Conservation (phyloP, 2,797 vertebrate species). For the Scolopax bukidnonensis region DNA sequence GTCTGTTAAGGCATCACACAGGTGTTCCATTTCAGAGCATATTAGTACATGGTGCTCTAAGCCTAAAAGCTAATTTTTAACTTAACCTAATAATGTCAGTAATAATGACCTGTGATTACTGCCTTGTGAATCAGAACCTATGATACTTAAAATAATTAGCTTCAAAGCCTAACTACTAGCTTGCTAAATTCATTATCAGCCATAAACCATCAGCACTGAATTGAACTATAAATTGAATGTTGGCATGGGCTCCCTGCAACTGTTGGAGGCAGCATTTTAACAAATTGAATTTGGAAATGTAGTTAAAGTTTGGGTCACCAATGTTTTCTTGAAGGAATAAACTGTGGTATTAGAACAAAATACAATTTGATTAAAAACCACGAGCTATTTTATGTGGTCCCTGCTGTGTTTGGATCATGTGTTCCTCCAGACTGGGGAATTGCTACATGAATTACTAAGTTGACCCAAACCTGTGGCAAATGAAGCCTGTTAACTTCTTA, state of each 20-base stretch:
- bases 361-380: background rate
- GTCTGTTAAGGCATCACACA: slow-evolving; percentile 57
- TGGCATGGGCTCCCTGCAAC: background rate
- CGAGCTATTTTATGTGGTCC: background rate
- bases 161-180: slow-evolving; percentile 73
- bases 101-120: slow-evolving; percentile 74
- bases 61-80: slow-evolving; percentile 78
- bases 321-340: background rate
- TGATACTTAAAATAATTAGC: slow-evolving; percentile 79
- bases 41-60: slow-evolving; percentile 68
- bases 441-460: background rate
- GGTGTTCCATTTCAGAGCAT: slow-evolving; percentile 74
- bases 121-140: slow-evolving; percentile 77
- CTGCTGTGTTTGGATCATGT: background rate
- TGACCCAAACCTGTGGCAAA: background rate
- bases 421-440: background rate
- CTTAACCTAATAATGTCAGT: slow-evolving; percentile 73
- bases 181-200: slow-evolving; percentile 74
- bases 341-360: background rate
- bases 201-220: slow-evolving; percentile 64
- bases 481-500: background rate
- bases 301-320: background rate
- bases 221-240: slow-evolving; percentile 3
- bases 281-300: background rate
- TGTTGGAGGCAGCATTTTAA: background rate